phyloP scores from a whole-genome alignment of 1,140 invertebrate species.

The Drosophila micromelanica region DNA sequence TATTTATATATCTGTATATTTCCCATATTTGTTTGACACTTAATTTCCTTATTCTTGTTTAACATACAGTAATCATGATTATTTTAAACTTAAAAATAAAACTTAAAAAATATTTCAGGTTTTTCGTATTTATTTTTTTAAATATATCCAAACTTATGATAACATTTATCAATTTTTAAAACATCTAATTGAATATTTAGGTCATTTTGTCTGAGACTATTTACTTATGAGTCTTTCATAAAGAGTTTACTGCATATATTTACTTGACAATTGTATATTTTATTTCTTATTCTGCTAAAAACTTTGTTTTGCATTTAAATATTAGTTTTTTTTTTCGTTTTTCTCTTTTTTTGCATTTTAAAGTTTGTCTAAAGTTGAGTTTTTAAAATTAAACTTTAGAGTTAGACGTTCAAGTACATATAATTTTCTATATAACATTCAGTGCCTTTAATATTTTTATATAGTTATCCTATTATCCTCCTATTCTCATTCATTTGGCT shows the following conservation, averaged over 20 bases:
- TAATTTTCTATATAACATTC: constrained; percentile 21
- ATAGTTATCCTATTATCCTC: constrained; percentile 4
- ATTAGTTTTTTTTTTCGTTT: background rate
- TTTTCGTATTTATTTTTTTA: constrained; percentile 5
- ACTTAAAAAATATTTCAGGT: background rate
- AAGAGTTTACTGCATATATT: constrained; percentile 14
- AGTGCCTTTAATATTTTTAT: constrained; percentile 22
- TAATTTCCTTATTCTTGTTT: constrained; percentile 16
- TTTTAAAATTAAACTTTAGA: constrained; percentile 2
- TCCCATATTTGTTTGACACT: constrained; percentile 2
- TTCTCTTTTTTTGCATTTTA: background rate
- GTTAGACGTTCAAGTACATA: constrained; percentile 10
- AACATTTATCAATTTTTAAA: background rate
- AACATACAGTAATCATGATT: constrained; percentile 32
- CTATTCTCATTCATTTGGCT: constrained; percentile 18
- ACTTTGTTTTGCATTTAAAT: constrained; percentile 3
- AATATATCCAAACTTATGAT: constrained; percentile 1
- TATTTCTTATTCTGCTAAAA: background rate
- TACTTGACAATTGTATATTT: background rate
- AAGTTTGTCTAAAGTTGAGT: constrained; percentile 13
- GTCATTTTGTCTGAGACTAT: constrained; percentile 30
- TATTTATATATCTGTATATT: background rate
- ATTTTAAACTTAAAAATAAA: constrained; percentile 5
- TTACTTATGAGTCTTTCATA: constrained; percentile 38
- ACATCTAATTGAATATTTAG: constrained; percentile 23